Evolutionary conservation across 2,888 invertebrate genomes (phyloP).

Genomic region (Epistrophe grossulariae): DNA sequence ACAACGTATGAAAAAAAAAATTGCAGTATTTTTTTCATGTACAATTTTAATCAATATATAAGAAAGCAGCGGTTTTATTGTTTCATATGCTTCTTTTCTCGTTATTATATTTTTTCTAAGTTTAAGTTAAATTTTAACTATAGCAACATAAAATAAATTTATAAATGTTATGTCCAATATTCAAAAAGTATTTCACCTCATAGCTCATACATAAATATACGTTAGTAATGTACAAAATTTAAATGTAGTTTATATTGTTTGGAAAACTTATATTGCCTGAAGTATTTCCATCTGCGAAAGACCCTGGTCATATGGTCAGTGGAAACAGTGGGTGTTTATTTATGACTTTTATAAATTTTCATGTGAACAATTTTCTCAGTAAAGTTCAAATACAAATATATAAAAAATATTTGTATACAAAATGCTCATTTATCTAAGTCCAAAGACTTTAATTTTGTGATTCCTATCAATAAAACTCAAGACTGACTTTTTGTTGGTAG

Average conservation of each 20-base stretch:
- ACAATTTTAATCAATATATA: not conserved
- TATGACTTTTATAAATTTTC: no score
- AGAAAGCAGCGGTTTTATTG: constrained; percentile 7
- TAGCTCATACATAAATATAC: constrained; percentile 20
- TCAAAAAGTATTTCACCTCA: not conserved
- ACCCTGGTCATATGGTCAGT: no score
- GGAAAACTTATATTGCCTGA: not conserved
- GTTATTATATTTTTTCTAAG: not conserved
- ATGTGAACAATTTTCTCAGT: no score
- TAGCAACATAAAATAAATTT: not conserved
- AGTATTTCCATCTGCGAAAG: no score
- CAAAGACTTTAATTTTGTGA: no score
- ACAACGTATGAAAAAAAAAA: not conserved
- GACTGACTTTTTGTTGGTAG: no score
- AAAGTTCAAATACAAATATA: no score
- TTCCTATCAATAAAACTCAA: no score
- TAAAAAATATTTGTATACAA: no score
- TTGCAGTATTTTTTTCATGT: constrained; percentile 27
- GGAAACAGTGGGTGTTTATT: no score
- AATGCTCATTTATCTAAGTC: no score
- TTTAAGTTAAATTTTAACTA: constrained; percentile 25
- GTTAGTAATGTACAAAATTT: not conserved
- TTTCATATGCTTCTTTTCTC: not conserved
- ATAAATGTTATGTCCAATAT: constrained; percentile 1
- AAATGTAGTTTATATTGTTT: not conserved